Evolutionary conservation across 2,888 invertebrate genomes (phyloP), one percentile per base, ranked within the genome.

Genomic region (Trichacis sp.): DNA sequence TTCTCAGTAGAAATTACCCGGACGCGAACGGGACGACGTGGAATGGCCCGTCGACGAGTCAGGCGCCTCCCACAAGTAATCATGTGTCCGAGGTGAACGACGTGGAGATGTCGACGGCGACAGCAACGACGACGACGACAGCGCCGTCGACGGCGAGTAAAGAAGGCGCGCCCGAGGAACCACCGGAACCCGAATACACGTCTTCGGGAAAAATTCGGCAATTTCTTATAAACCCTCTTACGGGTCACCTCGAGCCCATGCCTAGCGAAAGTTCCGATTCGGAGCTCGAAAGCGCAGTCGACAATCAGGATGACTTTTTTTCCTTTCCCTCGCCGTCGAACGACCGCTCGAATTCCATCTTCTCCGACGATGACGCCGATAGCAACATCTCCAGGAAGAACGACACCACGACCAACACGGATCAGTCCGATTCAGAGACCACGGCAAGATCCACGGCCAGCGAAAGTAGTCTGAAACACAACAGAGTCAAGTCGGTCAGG

Each of bases 141-240:
- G 33, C 20, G 3, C 73, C 75, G 48, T 46, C 72, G 9, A 40
- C 74, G 1, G 73, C 76, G 53, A 68, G 72, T 57, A 69, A 73
- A 24, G 73, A 78, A 40, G 15, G 8, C 2, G 15, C 15, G 9
- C 15, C 15, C 40, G 75, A 77, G 78, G 88, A 83, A 84, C 86
- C 75, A 75, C 88, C 73, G 75, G 89, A 78, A 83, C 81, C 81
- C 4, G 88, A 78, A 47, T 82, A 87, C 61, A 89, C 88, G 51
- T 89, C 88, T 46, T 87, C 88, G 62, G 90, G 90, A 62, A 91
- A 91, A 78, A 89, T 88, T 82, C 89, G 90, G 76, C 93, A 93
- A 85, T 93, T 93, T 87, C 89, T 96, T 43, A 94, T 96, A 73
- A 96, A 96, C 87, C 95, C 96, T 0, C 87, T 95, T 66, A 95